Evolutionary conservation across 2,797 vertebrate species (phyloP).

Genomic region (Hoplostethus mediterraneus): DNA sequence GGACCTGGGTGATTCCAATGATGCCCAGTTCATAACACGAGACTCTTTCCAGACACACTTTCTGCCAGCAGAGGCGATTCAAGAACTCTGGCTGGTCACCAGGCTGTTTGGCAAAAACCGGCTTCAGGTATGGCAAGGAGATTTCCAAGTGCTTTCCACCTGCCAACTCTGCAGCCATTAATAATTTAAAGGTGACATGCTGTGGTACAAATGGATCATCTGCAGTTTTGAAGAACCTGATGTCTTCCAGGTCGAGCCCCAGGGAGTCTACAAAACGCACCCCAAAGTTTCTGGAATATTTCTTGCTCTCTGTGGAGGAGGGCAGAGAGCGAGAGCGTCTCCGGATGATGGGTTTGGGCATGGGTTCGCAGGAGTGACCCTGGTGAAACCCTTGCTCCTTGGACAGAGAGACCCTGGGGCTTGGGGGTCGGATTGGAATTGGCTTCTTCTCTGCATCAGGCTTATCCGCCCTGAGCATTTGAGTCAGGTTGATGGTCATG

Average conservation of each 20-base stretch:
- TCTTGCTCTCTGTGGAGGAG: constrained; percentile 83
- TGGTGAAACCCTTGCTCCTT: constrained; percentile 28
- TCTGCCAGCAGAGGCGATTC: constrained; percentile 84
- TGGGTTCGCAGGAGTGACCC: constrained; percentile 85
- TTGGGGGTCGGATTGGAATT: constrained; percentile 72
- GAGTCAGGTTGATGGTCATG: constrained; percentile 77
- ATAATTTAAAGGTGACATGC: constrained; percentile 91
- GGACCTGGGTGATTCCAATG: constrained; percentile 90
- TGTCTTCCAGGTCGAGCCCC: constrained; percentile 92
- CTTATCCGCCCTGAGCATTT: constrained; percentile 67
- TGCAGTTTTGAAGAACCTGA: constrained; percentile 89
- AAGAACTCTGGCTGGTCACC: constrained; percentile 86
- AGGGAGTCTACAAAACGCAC: constrained; percentile 96
- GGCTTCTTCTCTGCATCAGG: constrained; percentile 42
- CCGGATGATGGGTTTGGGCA: constrained; percentile 89
- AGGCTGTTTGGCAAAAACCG: constrained; percentile 89
- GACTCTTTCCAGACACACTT: constrained; percentile 92
- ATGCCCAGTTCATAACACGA: constrained; percentile 91
- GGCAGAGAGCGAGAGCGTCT: constrained; percentile 90
- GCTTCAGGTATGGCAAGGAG: constrained; percentile 89
- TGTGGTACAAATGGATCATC: constrained; percentile 93
- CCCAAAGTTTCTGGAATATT: constrained; percentile 77
- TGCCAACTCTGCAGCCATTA: constrained; percentile 92
- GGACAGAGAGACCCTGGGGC: constrained; percentile 42
- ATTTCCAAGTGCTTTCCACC: constrained; percentile 86